Percentiles rank a stretch among this genome's conserved stretches.
Evolutionary conservation across 1,140 invertebrate species (phyloP).

Genomic region (Pygmarrhopalites habei): DNA sequence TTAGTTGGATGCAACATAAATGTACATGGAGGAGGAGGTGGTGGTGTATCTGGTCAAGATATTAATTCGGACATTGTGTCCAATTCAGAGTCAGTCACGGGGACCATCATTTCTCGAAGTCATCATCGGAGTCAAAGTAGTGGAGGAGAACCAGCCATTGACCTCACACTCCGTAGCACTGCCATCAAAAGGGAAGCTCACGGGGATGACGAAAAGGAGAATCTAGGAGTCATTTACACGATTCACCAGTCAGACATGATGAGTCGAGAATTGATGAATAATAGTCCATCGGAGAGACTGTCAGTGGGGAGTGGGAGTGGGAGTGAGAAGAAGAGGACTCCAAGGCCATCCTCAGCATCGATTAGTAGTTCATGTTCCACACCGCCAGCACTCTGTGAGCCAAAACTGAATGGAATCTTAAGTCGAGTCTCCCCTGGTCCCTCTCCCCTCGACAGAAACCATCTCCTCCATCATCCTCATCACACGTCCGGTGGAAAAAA

Average conservation of each 20-base stretch:
- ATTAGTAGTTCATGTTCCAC: conserved; percentile 34
- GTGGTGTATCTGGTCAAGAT: no score
- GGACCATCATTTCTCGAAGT: no score
- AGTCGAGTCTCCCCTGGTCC: conserved; percentile 13
- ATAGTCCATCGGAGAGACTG: conserved; percentile 18
- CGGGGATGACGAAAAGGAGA: conserved; percentile 33
- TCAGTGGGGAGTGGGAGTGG: conserved; percentile 24
- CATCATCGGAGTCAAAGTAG: background rate
- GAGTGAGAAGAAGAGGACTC: conserved; percentile 20
- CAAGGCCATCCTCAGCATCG: conserved; percentile 23
- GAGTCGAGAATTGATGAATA: conserved; percentile 23
- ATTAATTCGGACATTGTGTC: no score
- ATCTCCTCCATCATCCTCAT: no score
- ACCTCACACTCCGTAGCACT: conserved; percentile 34
- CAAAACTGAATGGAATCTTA: conserved; percentile 28
- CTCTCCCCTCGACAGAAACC: background rate
- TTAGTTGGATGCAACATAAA: no score
- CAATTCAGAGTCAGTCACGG: no score
- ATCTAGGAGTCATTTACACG: conserved; percentile 22
- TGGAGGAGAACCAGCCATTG: conserved; percentile 27
- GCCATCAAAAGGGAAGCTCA: conserved; percentile 36
- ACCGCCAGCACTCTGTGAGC: conserved; percentile 22
- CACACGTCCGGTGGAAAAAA: no score
- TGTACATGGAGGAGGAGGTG: background rate
- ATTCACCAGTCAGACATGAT: conserved; percentile 22